These are phyloP conservation scores for Xestia xanthographa DNA, from an alignment of 2,888 invertebrate species.

Conservation along the genomic window DNA sequence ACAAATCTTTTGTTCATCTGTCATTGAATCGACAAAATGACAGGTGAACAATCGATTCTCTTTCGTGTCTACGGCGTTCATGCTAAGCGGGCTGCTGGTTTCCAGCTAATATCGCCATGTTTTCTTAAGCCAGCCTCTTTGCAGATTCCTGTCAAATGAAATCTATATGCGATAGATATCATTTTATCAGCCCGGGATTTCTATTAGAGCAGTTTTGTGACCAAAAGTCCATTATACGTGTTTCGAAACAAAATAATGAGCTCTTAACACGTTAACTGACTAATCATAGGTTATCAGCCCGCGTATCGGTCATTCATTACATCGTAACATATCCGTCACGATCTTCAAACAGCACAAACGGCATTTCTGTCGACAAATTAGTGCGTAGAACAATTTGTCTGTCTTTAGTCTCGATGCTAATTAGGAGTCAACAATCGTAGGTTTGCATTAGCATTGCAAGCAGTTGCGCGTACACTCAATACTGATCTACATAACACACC, in stretches of 20 bases:
- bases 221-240: too few species aligned
- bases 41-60: too few species aligned
- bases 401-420: constrained; percentile 33
- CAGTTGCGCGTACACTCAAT: constrained; percentile 40
- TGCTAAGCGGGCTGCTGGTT: too few species aligned
- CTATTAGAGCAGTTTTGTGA: neutral
- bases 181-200: neutral
- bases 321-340: neutral
- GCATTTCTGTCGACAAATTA: constrained; percentile 30
- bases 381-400: constrained; percentile 41
- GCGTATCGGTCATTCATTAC: constrained; percentile 21
- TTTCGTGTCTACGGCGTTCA: too few species aligned
- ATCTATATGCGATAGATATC: neutral
- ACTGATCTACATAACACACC: constrained; percentile 52
- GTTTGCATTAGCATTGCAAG: constrained; percentile 48
- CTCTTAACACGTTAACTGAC: neutral
- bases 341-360: constrained; percentile 29
- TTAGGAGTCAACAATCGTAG: constrained; percentile 54
- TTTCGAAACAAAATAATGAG: neutral
- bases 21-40: too few species aligned
- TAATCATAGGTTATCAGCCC: constrained; percentile 17
- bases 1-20: too few species aligned
- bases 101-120: too few species aligned
- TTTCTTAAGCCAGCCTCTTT: too few species aligned
- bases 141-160: neutral